A percentile compares a stretch with the other conserved stretches of the same genome.
phyloP scores from a whole-genome alignment of 1,140 invertebrate genomes.

The Drosophila pseudoananassae region DNA sequence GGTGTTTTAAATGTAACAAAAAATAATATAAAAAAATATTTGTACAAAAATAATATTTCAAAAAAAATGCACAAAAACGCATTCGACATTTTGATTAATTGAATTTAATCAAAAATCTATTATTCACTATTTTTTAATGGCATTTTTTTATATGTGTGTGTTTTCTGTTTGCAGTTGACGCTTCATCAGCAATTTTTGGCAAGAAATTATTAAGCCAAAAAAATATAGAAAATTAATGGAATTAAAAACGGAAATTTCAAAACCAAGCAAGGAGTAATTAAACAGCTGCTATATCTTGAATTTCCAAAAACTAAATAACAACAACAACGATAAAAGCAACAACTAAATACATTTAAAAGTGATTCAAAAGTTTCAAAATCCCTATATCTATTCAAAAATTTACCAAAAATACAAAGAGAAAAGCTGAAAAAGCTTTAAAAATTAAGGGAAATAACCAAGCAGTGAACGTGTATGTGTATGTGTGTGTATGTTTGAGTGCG shows the following conservation, averaged over 20 bases:
- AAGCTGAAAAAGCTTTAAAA: neutral
- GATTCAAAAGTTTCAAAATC: neutral
- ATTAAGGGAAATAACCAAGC: neutral
- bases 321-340: neutral
- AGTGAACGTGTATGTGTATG: conserved; percentile 7
- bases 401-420: neutral
- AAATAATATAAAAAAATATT: neutral
- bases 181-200: neutral
- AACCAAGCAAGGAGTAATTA: neutral
- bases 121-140: neutral
- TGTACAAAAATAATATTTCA: too few relatives aligned
- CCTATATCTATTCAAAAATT: neutral
- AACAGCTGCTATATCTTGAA: neutral
- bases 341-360: neutral
- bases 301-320: neutral
- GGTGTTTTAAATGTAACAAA: neutral
- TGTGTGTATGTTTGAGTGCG: conserved; percentile 1
- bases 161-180: conserved; percentile 1
- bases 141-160: conserved; percentile 4
- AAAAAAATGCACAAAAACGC: neutral
- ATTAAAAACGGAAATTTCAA: neutral
- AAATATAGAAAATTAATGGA: neutral
- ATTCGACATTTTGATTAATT: neutral
- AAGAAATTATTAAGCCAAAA: neutral
- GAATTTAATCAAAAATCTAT: neutral